phyloP scores from a whole-genome alignment of 2,797 vertebrate species.

The Chromobotia macracanthus region DNA sequence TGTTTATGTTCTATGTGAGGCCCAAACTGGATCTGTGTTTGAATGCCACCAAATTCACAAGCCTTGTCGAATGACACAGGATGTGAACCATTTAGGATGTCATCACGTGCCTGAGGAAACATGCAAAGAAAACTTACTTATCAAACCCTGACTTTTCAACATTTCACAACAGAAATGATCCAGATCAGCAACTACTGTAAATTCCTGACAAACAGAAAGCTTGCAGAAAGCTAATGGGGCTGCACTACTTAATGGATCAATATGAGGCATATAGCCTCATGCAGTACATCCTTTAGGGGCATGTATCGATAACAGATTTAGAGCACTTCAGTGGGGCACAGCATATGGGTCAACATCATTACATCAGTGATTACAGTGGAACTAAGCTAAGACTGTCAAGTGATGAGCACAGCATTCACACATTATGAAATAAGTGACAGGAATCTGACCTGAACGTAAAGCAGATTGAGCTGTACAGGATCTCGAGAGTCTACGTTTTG shows the following conservation, averaged over 20 bases:
- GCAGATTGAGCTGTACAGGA: constrained; percentile 95
- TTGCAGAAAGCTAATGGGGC: neutral
- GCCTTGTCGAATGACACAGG: constrained; percentile 98
- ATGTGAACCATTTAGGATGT: constrained; percentile 96
- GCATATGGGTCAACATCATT: constrained; percentile 16
- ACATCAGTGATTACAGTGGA: neutral
- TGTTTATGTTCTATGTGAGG: constrained; percentile 96
- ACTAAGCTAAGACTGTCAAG: neutral
- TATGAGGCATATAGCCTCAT: neutral
- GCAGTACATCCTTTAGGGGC: constrained; percentile 7
- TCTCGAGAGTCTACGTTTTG: constrained; percentile 97
- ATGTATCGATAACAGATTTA: constrained; percentile 66
- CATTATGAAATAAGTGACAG: neutral
- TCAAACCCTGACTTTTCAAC: neutral
- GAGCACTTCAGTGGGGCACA: constrained; percentile 66
- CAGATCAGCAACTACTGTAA: neutral
- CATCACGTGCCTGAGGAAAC: constrained; percentile 87
- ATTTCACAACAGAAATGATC: neutral
- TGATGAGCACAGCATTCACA: neutral
- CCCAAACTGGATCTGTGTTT: constrained; percentile 97
- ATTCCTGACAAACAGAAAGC: neutral
- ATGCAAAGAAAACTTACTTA: neutral
- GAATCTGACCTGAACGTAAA: constrained; percentile 91
- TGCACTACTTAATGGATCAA: constrained; percentile 5
- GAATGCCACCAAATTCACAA: constrained; percentile 94